phyloP scores from a whole-genome alignment of 2,888 invertebrate species.

The Phalangium opilio region DNA sequence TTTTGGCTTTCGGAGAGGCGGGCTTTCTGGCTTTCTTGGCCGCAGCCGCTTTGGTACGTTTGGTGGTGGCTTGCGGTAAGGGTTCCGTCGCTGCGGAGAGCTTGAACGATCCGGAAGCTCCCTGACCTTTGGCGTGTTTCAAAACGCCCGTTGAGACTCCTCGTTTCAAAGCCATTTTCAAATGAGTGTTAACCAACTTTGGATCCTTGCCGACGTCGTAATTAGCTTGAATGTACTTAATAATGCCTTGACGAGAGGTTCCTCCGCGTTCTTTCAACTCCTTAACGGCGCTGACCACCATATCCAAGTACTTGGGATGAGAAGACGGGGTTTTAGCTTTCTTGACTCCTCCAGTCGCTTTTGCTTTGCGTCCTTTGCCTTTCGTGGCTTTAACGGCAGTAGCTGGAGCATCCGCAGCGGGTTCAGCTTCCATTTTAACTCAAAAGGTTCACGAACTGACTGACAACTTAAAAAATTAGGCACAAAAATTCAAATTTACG shows the following conservation, averaged over 20 bases:
- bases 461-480: too few relatives aligned
- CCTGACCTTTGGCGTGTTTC: constrained; percentile 26
- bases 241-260: neutral
- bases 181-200: constrained; percentile 25
- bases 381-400: too few relatives aligned
- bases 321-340: neutral
- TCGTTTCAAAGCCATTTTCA: constrained; percentile 29
- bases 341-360: neutral
- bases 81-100: constrained; percentile 10
- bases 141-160: constrained; percentile 29
- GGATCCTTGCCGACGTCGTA: constrained; percentile 1
- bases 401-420: too few relatives aligned
- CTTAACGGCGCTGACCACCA: neutral
- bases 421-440: too few relatives aligned
- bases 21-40: constrained; percentile 18
- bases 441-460: too few relatives aligned
- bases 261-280: neutral
- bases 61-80: too few relatives aligned
- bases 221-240: neutral
- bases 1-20: constrained; percentile 15
- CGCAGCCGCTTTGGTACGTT: constrained; percentile 12
- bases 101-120: constrained; percentile 19
- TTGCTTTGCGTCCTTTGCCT: neutral
- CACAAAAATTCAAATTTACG: too few relatives aligned
- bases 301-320: neutral